Conservation (phyloP, 2,797 vertebrate genomes). For the Tachyglossus aculeatus region DNA sequence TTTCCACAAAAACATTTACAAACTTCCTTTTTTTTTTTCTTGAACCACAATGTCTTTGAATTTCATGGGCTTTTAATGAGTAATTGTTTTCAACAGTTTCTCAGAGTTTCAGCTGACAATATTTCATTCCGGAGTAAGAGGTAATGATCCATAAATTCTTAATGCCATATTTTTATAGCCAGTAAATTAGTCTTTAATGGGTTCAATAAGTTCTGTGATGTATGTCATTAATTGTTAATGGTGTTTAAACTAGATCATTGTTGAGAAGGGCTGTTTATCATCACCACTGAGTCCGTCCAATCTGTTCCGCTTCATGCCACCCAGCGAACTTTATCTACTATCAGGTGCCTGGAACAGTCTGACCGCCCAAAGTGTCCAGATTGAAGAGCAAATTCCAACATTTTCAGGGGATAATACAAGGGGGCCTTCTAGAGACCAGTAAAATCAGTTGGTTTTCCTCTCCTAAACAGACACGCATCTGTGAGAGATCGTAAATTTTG, state of each 20-base stretch:
- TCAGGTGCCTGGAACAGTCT: conserved; percentile 41
- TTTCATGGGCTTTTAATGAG: conserved; percentile 64
- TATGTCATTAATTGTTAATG: conserved; percentile 81
- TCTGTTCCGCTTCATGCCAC: conserved; percentile 42
- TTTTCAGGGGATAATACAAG: conserved; percentile 39
- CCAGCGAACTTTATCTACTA: conserved; percentile 39
- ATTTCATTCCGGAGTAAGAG: conserved; percentile 77
- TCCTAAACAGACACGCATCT: conserved; percentile 27
- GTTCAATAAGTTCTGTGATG: conserved; percentile 77
- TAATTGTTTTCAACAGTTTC: conserved; percentile 69
- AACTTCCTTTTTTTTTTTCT: conserved; percentile 37
- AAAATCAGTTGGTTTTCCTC: conserved; percentile 26
- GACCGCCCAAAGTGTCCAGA: conserved; percentile 33
- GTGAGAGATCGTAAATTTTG: background rate
- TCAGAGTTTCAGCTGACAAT: conserved; percentile 70
- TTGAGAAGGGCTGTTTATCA: conserved; percentile 74
- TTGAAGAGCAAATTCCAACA: conserved; percentile 52
- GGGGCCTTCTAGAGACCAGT: conserved; percentile 23
- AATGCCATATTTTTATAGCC: conserved; percentile 82
- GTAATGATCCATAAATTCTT: conserved; percentile 83
- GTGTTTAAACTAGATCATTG: conserved; percentile 80
- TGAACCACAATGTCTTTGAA: conserved; percentile 52
- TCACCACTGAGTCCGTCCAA: conserved; percentile 41
- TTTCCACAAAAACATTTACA: conserved; percentile 47
- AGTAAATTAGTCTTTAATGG: conserved; percentile 83